phyloP scores from a whole-genome alignment of 2,888 invertebrate species.

The Pseudococcus jackbeardsleyi region DNA sequence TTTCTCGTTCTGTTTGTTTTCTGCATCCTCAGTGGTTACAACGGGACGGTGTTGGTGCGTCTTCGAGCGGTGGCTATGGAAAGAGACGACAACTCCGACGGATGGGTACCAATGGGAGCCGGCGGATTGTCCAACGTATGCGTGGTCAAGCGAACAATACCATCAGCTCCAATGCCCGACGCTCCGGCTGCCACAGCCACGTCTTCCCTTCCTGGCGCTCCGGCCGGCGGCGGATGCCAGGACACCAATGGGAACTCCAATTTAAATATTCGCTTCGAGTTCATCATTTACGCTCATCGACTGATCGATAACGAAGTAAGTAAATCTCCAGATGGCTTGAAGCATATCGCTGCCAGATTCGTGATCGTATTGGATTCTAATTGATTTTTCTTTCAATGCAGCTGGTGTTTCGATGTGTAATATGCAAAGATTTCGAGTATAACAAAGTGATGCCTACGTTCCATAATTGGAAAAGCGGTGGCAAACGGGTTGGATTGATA shows the following conservation, averaged over 20 bases:
- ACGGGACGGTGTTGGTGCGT: constrained; percentile 86
- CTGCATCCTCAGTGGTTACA: constrained; percentile 76
- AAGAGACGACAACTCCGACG: constrained; percentile 96
- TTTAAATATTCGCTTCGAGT: constrained; percentile 73
- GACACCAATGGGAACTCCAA: constrained; percentile 51
- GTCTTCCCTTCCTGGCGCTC: constrained; percentile 61
- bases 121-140: constrained; percentile 95
- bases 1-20: constrained; percentile 15
- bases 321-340: constrained; percentile 67
- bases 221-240: constrained; percentile 54
- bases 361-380: neutral
- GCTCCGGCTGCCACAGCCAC: constrained; percentile 74
- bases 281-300: constrained; percentile 92
- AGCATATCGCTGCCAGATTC: too few species aligned
- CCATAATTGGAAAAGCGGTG: constrained; percentile 97
- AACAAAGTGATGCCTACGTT: constrained; percentile 98
- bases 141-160: constrained; percentile 79
- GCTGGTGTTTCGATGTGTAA: constrained; percentile 94
- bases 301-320: constrained; percentile 93
- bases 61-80: constrained; percentile 99
- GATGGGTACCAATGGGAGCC: constrained; percentile 94
- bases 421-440: constrained; percentile 96
- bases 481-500: constrained; percentile 94
- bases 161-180: constrained; percentile 70
- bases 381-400: constrained; percentile 70